A percentile compares a stretch with the other conserved stretches of the same genome.
phyloP scores from a whole-genome alignment of 2,113 vertebrate genomes.

The Dicaeum eximium region DNA sequence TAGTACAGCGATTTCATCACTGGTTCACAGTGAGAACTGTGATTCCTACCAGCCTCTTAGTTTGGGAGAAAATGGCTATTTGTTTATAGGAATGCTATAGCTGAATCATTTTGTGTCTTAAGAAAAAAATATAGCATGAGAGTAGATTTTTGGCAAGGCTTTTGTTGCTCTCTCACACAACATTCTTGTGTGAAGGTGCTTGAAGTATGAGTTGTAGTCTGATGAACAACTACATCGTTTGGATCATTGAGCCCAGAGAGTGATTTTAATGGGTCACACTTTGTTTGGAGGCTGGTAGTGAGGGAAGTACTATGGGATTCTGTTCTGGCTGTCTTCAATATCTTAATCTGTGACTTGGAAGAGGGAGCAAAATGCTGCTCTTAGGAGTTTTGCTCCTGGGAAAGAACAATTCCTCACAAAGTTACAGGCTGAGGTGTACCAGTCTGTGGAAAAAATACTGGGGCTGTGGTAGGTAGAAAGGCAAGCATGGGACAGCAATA shows the following conservation, averaged over 20 bases:
- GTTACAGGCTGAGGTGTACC: too few relatives aligned
- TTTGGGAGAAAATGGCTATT: background rate
- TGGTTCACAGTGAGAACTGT: background rate
- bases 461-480: background rate
- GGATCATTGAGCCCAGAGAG: background rate
- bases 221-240: background rate
- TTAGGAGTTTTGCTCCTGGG: background rate
- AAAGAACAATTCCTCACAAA: background rate
- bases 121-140: background rate
- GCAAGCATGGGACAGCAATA: background rate
- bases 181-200: background rate
- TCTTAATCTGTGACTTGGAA: background rate
- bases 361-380: background rate
- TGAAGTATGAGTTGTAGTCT: background rate
- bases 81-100: background rate
- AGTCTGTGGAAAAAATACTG: background rate
- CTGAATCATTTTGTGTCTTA: background rate
- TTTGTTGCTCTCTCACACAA: background rate
- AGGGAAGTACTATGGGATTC: background rate
- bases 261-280: background rate
- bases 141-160: background rate
- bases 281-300: background rate
- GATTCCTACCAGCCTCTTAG: background rate
- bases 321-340: background rate
- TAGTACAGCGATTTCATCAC: background rate